These are phyloP conservation scores for Caracal caracal DNA, from an alignment of 2,113 vertebrate genomes.

Conservation along the genomic window DNA sequence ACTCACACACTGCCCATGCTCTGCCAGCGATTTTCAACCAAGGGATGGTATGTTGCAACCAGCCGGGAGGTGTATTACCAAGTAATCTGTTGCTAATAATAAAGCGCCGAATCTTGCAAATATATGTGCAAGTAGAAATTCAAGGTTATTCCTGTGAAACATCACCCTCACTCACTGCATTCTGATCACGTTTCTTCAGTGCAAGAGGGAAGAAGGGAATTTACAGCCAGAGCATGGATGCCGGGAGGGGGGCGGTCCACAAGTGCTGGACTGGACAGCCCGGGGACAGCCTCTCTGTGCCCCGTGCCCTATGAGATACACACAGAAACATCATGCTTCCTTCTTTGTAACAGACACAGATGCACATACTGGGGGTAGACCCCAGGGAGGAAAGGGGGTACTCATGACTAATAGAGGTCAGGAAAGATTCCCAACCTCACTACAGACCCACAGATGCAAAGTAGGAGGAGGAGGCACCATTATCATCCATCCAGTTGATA, in stretches of 20 bases:
- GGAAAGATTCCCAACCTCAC: neutral
- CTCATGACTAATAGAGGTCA: neutral
- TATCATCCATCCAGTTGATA: neutral
- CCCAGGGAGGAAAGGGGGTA: neutral
- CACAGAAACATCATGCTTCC: neutral
- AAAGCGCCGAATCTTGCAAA: neutral
- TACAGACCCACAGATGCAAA: neutral
- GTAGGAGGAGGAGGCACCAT: neutral
- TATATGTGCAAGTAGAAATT: neutral
- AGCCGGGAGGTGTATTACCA: neutral
- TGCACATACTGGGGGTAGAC: rapidly evolving
- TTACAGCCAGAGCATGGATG: neutral
- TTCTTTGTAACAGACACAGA: neutral
- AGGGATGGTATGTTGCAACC: neutral
- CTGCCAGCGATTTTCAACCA: neutral
- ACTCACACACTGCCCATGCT: rapidly evolving
- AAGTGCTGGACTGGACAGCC: rapidly evolving
- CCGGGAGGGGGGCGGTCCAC: neutral
- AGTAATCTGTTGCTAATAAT: conserved; percentile 53
- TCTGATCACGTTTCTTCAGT: neutral
- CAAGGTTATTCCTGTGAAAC: conserved; percentile 53
- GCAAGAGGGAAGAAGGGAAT: neutral
- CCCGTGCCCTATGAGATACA: rapidly evolving
- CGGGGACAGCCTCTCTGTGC: neutral
- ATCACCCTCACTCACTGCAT: neutral